Base-by-base conservation (phyloP, 1,140 invertebrate species). In the Agraylea sexmaculata region DNA sequence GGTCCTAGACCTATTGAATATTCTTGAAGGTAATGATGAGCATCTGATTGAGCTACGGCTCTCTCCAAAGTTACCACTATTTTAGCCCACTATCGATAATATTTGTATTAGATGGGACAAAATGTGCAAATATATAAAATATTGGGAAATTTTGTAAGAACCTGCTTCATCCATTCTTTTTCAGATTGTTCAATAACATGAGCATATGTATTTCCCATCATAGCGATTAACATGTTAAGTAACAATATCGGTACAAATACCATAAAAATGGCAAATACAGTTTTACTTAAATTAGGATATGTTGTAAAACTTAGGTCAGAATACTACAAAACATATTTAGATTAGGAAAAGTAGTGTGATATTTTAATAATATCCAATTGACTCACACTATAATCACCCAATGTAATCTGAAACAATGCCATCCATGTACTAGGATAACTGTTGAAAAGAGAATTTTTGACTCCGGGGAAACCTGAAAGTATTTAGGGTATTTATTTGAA, bases 171-270 rank as follows among this genome's bases (percentile, higher is more conserved):
- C 85, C 89, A 98, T 61, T 98, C 93, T 60, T 97, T 97, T 61
- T 98, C 93, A 31, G 92, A 96, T 58, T 94, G 89, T 57, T 92
- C 86, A 43, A 97, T 98, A 33, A 99, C 89, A 50, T 95, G 86
- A 3, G 93, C 91, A 56, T 96, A 98, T 0, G 92, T 97, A 59
- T 96, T 97, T 10, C 89, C 91, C 91, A 98, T 97, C 92, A 97
- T 97, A 42, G 94, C 93, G 49, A 97, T 97, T 53, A 98, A 74
- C 89, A 98, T 89, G 75, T 98, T 98, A 3, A 97, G 73, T 48
- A 98, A 66, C 12, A 98, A 66, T 53, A 98, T 94, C 0, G 93
- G 93, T 39, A 97, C 89, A 32, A 98, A 78, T 13, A 98, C 87
- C 89, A 97, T 97, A 59, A 98, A 98, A 20, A 95, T 72, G 0